Evolutionary conservation across 1,140 invertebrate species (phyloP).

Genomic region (Gryllus bimaculatus): DNA sequence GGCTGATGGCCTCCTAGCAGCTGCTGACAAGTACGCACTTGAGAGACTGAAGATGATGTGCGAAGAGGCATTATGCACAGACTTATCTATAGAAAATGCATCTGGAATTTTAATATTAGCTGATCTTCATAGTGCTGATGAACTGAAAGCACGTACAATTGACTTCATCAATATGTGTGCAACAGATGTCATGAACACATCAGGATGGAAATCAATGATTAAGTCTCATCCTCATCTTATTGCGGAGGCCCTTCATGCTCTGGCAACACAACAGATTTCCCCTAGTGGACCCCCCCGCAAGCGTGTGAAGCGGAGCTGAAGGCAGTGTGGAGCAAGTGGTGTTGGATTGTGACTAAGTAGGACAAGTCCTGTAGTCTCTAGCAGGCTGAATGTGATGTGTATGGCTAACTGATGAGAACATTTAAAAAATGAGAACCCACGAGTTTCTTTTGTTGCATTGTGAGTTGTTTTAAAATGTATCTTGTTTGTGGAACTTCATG

Average conservation of each 20-base stretch:
- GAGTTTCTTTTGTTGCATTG: background rate
- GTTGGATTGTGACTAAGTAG: background rate
- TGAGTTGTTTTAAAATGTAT: background rate
- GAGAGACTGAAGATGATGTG: conserved; percentile 99
- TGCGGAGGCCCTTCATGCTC: conserved; percentile 92
- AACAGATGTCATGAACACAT: conserved; percentile 96
- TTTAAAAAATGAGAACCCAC: background rate
- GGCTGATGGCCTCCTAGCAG: conserved; percentile 93
- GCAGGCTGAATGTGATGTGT: background rate
- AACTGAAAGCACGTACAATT: conserved; percentile 96
- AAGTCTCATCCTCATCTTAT: conserved; percentile 93
- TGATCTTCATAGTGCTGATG: conserved; percentile 96
- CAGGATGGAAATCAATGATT: conserved; percentile 96
- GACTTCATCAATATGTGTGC: conserved; percentile 99
- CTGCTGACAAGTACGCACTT: conserved; percentile 95
- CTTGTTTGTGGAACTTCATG: background rate
- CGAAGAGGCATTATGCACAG: conserved; percentile 93
- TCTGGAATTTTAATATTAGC: conserved; percentile 95
- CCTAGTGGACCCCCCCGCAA: conserved; percentile 94
- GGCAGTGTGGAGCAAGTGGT: conserved; percentile 29
- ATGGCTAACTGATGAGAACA: background rate
- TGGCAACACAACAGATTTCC: conserved; percentile 96
- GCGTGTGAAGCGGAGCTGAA: conserved; percentile 81
- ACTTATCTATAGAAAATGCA: conserved; percentile 90
- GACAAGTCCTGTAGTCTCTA: background rate